Evolutionary conservation across 2,797 vertebrate species (phyloP), one percentile per base, ranked within the genome.

Genomic region (Cercopithecus hamlyni): DNA sequence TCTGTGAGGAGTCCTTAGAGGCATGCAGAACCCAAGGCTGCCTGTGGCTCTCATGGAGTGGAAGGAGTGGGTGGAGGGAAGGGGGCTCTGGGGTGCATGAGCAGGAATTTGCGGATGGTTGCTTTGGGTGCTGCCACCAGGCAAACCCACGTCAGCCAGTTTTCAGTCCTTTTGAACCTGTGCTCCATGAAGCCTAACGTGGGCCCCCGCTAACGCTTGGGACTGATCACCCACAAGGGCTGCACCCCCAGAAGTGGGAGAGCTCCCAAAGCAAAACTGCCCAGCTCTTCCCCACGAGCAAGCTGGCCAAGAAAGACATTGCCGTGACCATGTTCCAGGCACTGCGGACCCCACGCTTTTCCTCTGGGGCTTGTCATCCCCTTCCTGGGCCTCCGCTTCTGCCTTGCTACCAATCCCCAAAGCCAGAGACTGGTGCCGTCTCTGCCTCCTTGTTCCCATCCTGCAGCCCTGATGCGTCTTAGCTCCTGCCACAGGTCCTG

Each of bases 11-110:
- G 36, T 58, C 67, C 39, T 84, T 20, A 12, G 14, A 41, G 43
- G 30, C 36, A 11, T 3, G 2, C 1, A 2, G 64, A 19, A 12
- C 33, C 27, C 5, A 1, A 2, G 73, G 12, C 19, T 1, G 0
- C 43, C 30, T 5, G 26, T 1, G 5, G 58, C 43, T 30, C 43
- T 82, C 50, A 19, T 3, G 36, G 67, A 4, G 15, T n/a, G 17
- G 15, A 24, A 41, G 30, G 52, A 33, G 33, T 11, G 26, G 5
- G 33, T 43, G 2, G 50, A 50, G 43, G 36, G 24, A 67, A n/a
- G 45, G 7, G 41, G 4, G 33, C 3, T 17, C 55, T 83, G 50
- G 36, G 39, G 10, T 52, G 20, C n/a, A 14, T 24, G 50, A 64
- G 30, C 83, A 64, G 39, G 33, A 48, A 6, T 7, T 13, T n/a